Conservation (phyloP, 92 coral and sea anemone species). For the Phenganax marumi region DNA sequence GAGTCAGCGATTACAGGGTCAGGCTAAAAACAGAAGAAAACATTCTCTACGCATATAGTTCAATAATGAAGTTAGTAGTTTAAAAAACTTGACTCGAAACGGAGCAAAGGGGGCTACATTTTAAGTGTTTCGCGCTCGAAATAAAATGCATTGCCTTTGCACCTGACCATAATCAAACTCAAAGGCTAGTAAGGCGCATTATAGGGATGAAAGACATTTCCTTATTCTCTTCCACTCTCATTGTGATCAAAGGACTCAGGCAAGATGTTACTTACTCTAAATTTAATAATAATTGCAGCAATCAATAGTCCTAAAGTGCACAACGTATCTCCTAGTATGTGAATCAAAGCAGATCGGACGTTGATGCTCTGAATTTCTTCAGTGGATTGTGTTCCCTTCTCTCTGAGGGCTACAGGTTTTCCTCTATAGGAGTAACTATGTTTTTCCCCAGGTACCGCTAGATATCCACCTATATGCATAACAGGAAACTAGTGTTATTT, state of each 20-base stretch:
- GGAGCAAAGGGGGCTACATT: too few species aligned
- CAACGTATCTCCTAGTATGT: constrained; percentile 40
- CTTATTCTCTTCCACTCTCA: too few species aligned
- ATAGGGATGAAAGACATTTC: too few species aligned
- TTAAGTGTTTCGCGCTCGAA: too few species aligned
- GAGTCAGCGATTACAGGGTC: constrained; percentile 28
- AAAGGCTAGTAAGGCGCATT: too few species aligned
- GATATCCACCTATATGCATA: too few species aligned
- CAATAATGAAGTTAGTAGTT: too few species aligned
- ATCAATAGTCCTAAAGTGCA: constrained; percentile 35
- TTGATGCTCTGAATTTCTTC: constrained; percentile 19
- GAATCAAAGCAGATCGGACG: constrained; percentile 35
- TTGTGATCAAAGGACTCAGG: too few species aligned
- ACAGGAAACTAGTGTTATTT: constrained; percentile 14
- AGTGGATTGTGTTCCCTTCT: background rate
- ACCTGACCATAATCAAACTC: too few species aligned
- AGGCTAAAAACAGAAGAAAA: constrained; percentile 6
- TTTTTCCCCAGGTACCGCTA: constrained; percentile 11
- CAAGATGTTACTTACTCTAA: constrained; percentile 5
- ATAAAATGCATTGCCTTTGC: too few species aligned
- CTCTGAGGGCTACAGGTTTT: background rate
- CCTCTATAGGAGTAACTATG: constrained; percentile 31
- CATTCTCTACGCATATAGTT: background rate
- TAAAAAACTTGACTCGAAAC: background rate
- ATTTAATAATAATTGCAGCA: constrained; percentile 32